phyloP scores from a whole-genome alignment of 1,140 invertebrate species.

The Cataglyphis hispanica region DNA sequence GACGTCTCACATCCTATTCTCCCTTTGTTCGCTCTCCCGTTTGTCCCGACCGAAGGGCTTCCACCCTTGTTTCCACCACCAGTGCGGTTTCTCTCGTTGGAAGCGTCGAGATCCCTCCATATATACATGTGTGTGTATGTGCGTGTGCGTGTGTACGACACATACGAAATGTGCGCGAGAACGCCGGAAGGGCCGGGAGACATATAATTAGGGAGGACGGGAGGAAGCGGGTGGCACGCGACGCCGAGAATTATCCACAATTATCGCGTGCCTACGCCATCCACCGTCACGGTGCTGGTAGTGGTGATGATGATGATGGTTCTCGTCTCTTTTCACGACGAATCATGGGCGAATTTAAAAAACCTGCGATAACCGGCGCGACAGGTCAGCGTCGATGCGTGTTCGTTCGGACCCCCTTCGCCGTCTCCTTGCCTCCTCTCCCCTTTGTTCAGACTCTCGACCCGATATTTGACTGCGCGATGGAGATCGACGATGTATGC shows the following conservation, averaged over 20 bases:
- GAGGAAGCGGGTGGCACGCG: conserved; percentile 71
- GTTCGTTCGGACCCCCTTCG: background rate
- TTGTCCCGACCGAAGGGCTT: conserved; percentile 43
- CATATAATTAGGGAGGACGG: conserved; percentile 74
- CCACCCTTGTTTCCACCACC: conserved; percentile 26
- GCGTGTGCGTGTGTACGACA: no score
- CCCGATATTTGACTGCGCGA: conserved; percentile 27
- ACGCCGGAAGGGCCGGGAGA: conserved; percentile 54
- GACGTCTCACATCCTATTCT: conserved; percentile 28
- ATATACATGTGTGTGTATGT: background rate
- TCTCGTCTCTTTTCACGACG: conserved; percentile 1
- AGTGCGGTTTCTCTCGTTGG: conserved; percentile 42
- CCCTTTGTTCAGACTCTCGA: background rate
- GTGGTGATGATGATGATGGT: background rate
- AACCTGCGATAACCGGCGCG: background rate
- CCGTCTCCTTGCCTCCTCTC: background rate
- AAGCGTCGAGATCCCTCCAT: conserved; percentile 26
- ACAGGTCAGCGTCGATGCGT: background rate
- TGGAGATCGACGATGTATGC: conserved; percentile 37
- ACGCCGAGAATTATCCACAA: conserved; percentile 76
- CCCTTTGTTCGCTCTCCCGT: conserved; percentile 44
- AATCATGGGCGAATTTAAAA: conserved; percentile 44
- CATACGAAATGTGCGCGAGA: conserved; percentile 24
- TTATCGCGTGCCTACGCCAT: conserved; percentile 69
- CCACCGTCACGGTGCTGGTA: conserved; percentile 37